Evolutionary conservation across 2,888 invertebrate species (phyloP), one percentile per base, ranked within the genome.

Genomic region (Alloscopus bannaensis): DNA sequence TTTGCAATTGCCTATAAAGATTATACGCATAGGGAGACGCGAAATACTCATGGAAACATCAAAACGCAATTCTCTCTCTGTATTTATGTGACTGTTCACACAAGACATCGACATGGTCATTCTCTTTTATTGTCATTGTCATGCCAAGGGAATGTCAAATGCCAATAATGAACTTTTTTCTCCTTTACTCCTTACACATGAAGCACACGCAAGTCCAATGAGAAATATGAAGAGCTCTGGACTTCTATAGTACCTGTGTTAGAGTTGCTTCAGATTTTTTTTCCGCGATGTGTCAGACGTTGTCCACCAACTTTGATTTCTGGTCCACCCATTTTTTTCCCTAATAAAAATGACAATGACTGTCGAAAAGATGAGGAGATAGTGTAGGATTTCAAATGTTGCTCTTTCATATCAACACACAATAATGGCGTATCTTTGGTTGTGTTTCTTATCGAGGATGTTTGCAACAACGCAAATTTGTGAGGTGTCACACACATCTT

Each of bases 71-170:
- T 13, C 13, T 36, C 8, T 13, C 13, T 36, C 6, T 36, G 13
- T n/a, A n/a, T n/a, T n/a, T n/a, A 13, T 36, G 8, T 13, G 36
- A 52, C 24, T 20, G 24, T 52, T 24, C 24, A 16, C n/a, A 22
- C 3, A 52, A 3, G 24, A 3, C 4, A 13, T 36, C 36, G 36
- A 8, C 36, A 8, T 52, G n/a, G n/a, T n/a, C n/a, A n/a, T n/a
- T n/a, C n/a, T n/a, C n/a, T n/a, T n/a, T n/a, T n/a, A n/a, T n/a
- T n/a, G n/a, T 52, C 24, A 52, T 52, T 52, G 52, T 24, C 52
- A 52, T 22, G 52, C 52, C 24, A 22, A 47, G 47, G 47, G 11
- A 47, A 52, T 52, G 52, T 52, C 52, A 52, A 52, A 52, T 52
- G 52, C 22, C 22, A 22, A 52, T 20, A 22, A 52, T 3, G 52